Evolutionary conservation across 2,113 vertebrate species (phyloP).

Genomic region (Tichodroma muraria): DNA sequence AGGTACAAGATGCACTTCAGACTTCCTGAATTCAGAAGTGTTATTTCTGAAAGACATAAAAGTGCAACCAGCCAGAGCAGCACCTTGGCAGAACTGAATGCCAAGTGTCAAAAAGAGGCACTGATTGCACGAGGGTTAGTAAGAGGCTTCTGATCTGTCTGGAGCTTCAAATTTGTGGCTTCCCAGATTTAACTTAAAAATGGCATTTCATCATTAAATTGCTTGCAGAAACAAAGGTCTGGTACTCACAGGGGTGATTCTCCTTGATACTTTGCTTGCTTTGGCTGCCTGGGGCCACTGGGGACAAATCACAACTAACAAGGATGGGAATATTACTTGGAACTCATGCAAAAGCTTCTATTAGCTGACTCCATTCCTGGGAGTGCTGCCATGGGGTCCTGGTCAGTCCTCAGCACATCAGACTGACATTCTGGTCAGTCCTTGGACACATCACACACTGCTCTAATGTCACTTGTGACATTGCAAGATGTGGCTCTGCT

Average conservation of each 20-base stretch:
- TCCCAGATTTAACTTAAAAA: neutral
- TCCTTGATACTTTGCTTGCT: neutral
- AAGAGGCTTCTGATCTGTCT: neutral
- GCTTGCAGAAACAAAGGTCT: neutral
- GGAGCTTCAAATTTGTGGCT: neutral
- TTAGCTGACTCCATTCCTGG: neutral
- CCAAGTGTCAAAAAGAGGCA: neutral
- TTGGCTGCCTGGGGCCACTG: neutral
- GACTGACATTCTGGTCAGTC: neutral
- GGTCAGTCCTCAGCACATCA: neutral
- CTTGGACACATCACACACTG: too few relatives aligned
- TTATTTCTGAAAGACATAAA: neutral
- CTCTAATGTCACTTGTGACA: too few relatives aligned
- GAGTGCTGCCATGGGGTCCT: neutral
- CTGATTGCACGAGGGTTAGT: neutral
- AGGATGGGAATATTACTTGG: neutral
- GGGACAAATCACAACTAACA: neutral
- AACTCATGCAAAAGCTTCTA: neutral
- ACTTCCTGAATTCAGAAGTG: neutral
- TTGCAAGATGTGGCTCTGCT: too few relatives aligned
- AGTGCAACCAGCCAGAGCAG: neutral
- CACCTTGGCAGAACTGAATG: rapidly evolving
- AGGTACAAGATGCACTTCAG: neutral
- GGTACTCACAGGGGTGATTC: neutral
- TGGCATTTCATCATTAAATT: neutral